These are phyloP conservation scores for Apotomis capreana DNA, from an alignment of 2,888 invertebrate genomes.

Conservation along the genomic window DNA sequence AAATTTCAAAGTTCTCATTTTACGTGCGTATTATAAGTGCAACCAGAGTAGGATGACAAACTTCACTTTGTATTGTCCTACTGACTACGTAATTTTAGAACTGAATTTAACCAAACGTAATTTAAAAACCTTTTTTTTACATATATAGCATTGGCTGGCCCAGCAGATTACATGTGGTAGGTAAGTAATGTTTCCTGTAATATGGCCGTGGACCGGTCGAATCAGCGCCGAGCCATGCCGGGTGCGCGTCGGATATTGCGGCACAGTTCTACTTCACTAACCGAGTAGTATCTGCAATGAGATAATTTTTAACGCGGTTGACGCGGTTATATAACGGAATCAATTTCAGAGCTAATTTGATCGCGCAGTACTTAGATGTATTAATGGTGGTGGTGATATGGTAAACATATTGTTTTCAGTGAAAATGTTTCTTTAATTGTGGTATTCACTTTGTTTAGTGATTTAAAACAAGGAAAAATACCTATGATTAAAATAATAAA, in stretches of 20 bases:
- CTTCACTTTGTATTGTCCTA: too few species aligned
- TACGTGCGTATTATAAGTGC: too few species aligned
- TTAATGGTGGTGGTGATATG: not conserved
- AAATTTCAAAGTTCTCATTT: too few species aligned
- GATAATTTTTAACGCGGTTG: constrained; percentile 43
- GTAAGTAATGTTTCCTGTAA: constrained; percentile 2
- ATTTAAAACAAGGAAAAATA: too few species aligned
- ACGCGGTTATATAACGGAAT: constrained; percentile 42
- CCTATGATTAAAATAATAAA: too few species aligned
- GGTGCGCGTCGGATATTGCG: constrained; percentile 32
- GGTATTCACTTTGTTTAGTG: not conserved
- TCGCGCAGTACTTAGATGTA: constrained; percentile 9
- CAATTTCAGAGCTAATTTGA: constrained; percentile 16
- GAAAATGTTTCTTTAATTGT: not conserved
- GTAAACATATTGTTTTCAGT: too few species aligned
- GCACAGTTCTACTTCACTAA: constrained; percentile 42
- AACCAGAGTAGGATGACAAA: too few species aligned
- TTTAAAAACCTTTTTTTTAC: too few species aligned
- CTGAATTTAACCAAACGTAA: too few species aligned
- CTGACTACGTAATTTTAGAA: too few species aligned
- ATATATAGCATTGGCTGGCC: too few species aligned
- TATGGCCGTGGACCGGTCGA: not conserved
- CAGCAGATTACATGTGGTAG: not conserved
- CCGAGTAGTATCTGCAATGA: constrained; percentile 36
- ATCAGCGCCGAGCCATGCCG: not conserved